phyloP scores from a whole-genome alignment of 2,797 vertebrate genomes.

The Phoeniculus purpureus region DNA sequence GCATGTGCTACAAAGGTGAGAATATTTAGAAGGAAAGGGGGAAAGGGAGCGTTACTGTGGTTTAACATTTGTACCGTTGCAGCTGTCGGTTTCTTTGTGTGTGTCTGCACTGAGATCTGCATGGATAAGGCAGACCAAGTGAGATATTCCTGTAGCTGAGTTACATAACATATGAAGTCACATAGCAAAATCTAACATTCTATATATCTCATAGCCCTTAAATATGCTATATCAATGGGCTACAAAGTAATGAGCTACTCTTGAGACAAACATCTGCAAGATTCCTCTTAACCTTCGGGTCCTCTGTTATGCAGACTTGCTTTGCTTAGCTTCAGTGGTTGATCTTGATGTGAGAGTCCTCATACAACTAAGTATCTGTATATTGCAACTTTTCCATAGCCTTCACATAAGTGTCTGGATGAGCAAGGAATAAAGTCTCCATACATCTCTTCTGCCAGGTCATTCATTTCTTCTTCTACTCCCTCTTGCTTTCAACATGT shows the following conservation, averaged over 20 bases:
- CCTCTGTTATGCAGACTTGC: background rate
- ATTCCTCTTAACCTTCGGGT: background rate
- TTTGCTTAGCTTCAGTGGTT: background rate
- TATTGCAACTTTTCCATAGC: background rate
- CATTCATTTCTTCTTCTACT: background rate
- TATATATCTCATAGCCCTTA: background rate
- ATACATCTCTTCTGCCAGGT: background rate
- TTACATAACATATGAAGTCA: background rate
- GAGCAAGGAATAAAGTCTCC: background rate
- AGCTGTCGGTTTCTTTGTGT: background rate
- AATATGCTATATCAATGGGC: no score
- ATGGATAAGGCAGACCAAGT: background rate
- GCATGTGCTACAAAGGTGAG: background rate
- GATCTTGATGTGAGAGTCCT: background rate
- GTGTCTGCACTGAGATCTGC: background rate
- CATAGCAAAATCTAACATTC: background rate
- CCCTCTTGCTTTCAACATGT: background rate
- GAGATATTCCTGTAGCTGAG: background rate
- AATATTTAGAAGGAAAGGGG: background rate
- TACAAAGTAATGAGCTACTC: background rate
- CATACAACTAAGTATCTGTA: background rate
- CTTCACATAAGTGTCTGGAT: background rate
- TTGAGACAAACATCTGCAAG: background rate
- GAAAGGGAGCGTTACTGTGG: background rate
- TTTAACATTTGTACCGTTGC: background rate